Evolutionary conservation across 2,113 vertebrate genomes (phyloP), one percentile per base, ranked within the genome.

Genomic region (Dicentrarchus labrax): DNA sequence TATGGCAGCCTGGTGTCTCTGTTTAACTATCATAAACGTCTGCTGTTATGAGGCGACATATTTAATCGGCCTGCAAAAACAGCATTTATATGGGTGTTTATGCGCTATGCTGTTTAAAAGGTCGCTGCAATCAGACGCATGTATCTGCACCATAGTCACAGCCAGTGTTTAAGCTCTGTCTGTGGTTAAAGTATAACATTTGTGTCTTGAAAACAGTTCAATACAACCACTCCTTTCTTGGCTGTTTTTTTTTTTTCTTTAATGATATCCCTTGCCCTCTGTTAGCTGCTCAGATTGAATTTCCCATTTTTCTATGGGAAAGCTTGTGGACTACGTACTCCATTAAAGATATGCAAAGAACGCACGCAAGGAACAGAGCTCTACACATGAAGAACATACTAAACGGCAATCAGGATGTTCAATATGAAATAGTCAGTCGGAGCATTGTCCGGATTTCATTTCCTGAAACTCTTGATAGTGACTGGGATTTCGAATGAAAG

Each of bases 381-480:
- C 86, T 70, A 76, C 79, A 86, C 57, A 81, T 65, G 8, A 54
- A 71, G 43, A 69, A 83, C 48, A 30, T 11, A 78, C 85, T 53
- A 24, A 68, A 88, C 30, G 78, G 76, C 77, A 67, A 69, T 89
- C 90, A 93, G 93, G 92, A 94, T 88, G 90, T 88, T 90, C 71
- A 89, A 72, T 77, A 88, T 83, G 87, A 91, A 88, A 89, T 75
- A 83, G 78, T 89, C 85, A 90, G 73, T 90, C 21, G n/a, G 75
- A 71, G 78, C 86, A 89, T 94, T 94, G 83, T 85, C 72, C 81
- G 80, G 30, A 88, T 86, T 89, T 83, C 70, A 84, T 90, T 88
- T 89, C 86, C 87, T 78, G 78, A 86, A 86, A 87, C 85, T 90
- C 91, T 94, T 86, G 81, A 94, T 85, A 86, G 87, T 86, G 85